These are phyloP conservation scores for Sebastes nivosus DNA, from an alignment of 2,797 vertebrate species.

Conservation along the genomic window DNA sequence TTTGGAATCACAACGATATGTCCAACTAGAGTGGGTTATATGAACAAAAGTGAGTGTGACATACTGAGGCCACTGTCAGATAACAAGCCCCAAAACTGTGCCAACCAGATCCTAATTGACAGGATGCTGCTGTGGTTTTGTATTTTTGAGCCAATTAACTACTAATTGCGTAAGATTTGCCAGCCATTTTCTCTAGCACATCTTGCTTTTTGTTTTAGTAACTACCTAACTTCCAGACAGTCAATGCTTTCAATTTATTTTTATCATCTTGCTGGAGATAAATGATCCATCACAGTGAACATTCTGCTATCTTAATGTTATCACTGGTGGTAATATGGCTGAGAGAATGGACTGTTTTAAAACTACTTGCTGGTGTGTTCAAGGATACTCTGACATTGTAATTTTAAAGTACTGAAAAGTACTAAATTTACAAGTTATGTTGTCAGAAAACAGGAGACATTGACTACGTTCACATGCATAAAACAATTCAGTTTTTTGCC, in stretches of 20 bases:
- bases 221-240: background rate
- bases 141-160: background rate
- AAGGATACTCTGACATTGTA: background rate
- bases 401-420: background rate
- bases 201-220: background rate
- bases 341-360: background rate
- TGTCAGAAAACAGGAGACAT: background rate
- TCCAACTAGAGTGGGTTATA: slow-evolving; percentile 2
- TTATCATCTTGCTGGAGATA: background rate
- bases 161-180: background rate
- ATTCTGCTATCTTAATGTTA: background rate
- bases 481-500: too few relatives aligned
- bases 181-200: background rate
- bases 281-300: slow-evolving; percentile 6
- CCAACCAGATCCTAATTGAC: background rate
- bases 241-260: background rate
- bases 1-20: slow-evolving; percentile 8
- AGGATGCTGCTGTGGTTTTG: background rate
- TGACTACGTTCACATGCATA: too few relatives aligned
- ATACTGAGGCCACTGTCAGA: slow-evolving; percentile 7
- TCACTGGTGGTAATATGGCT: background rate
- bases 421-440: background rate
- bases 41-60: slow-evolving; percentile 10
- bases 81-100: background rate
- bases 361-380: background rate